phyloP scores from a whole-genome alignment of 2,113 vertebrate species.

The Rhagologus leucostigma region DNA sequence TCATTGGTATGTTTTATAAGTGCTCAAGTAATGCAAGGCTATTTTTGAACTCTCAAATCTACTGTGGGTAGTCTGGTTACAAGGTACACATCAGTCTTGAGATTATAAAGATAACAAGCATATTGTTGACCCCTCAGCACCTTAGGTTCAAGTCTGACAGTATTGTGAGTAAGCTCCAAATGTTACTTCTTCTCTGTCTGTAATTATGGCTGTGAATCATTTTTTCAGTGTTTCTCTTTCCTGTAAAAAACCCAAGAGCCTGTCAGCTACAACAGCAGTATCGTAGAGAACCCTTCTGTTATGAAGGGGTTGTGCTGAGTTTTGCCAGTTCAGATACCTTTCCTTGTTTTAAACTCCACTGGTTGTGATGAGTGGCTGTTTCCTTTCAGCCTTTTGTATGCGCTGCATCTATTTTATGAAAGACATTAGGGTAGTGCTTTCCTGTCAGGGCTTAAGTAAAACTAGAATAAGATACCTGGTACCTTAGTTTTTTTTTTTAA shows the following conservation, averaged over 20 bases:
- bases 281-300: neutral
- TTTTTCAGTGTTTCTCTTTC: neutral
- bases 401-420: neutral
- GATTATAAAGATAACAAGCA: neutral
- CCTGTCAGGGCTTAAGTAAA: neutral
- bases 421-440: neutral
- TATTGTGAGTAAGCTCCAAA: neutral
- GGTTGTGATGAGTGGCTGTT: neutral
- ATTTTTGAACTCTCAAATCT: neutral
- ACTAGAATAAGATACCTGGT: neutral
- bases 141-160: neutral
- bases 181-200: neutral
- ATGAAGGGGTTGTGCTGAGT: neutral
- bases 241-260: neutral
- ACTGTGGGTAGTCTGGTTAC: neutral
- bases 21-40: neutral
- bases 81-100: neutral
- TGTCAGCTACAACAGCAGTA: neutral
- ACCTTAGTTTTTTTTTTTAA: no score
- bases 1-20: neutral
- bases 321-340: neutral
- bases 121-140: neutral
- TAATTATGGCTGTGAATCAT: neutral
- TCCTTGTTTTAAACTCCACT: neutral
- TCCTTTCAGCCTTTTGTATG: neutral